These are phyloP conservation scores for Strongylocentrotus purpuratus DNA, from an alignment of 35 echinoderm and acorn worm species.

Conservation along the genomic window DNA sequence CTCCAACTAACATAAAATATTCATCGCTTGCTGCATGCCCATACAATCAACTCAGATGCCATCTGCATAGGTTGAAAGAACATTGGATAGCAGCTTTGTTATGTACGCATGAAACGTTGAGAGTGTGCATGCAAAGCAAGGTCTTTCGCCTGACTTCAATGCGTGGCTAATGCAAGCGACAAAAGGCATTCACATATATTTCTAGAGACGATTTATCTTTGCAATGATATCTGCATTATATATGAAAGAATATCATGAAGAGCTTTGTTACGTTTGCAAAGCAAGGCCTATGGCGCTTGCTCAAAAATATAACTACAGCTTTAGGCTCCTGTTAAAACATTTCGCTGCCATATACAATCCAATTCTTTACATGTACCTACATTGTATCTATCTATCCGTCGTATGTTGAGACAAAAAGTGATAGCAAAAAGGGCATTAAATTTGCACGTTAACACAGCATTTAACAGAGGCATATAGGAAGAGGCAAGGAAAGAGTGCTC, in stretches of 20 bases:
- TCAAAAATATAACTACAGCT: no score
- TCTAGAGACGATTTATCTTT: not conserved
- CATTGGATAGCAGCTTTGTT: not conserved
- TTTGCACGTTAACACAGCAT: no score
- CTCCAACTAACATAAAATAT: not conserved
- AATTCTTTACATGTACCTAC: no score
- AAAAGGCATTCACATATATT: not conserved
- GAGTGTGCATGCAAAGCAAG: not conserved
- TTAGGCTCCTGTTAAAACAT: no score
- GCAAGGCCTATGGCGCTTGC: no score
- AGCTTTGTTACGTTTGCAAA: not conserved
- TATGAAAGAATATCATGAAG: not conserved
- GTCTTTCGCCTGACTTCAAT: not conserved
- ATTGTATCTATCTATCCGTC: no score
- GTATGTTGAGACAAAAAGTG: no score
- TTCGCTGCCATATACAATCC: no score
- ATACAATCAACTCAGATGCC: not conserved
- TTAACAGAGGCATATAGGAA: no score
- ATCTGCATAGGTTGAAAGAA: not conserved
- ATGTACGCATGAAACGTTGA: not conserved
- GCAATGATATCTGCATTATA: not conserved
- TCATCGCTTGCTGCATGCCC: not conserved
- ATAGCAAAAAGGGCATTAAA: no score
- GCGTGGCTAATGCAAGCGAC: not conserved
- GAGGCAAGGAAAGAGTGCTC: no score